phyloP scores from a whole-genome alignment of 2,888 invertebrate genomes.

The Oeneis ivallda region DNA sequence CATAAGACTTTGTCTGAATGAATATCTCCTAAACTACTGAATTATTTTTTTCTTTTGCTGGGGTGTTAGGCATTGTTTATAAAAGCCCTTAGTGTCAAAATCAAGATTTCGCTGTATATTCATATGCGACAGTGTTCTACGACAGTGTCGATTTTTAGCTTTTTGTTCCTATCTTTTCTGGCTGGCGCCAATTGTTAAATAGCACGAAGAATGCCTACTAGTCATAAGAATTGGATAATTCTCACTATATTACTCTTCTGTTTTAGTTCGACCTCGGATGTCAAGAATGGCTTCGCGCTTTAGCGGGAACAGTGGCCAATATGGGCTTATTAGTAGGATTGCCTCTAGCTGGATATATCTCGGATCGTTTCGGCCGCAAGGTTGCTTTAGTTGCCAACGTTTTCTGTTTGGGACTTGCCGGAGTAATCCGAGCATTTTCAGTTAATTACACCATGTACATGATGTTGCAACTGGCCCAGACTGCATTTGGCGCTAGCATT shows the following conservation, averaged over 20 bases:
- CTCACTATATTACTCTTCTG: slow-evolving; percentile 5
- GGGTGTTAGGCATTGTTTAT: too few species aligned
- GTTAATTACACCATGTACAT: slow-evolving; percentile 15
- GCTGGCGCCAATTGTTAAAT: too few species aligned
- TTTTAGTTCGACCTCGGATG: slow-evolving; percentile 22
- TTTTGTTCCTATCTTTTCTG: too few species aligned
- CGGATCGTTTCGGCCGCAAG: slow-evolving; percentile 9
- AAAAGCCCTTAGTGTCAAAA: too few species aligned
- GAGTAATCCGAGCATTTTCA: slow-evolving; percentile 5
- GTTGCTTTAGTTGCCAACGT: slow-evolving; percentile 5
- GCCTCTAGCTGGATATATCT: slow-evolving; percentile 14
- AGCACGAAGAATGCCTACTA: too few species aligned
- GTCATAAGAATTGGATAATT: too few species aligned
- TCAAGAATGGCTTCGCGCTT: slow-evolving; percentile 17
- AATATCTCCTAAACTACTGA: too few species aligned
- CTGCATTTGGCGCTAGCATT: slow-evolving; percentile 2
- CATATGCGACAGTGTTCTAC: too few species aligned
- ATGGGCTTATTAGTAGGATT: slow-evolving; percentile 8
- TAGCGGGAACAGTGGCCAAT: slow-evolving; percentile 8
- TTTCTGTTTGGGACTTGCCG: neutral
- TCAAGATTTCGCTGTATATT: too few species aligned
- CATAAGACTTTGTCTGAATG: too few species aligned
- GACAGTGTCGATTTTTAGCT: too few species aligned
- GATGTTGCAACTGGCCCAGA: slow-evolving; percentile 6
- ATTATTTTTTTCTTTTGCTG: too few species aligned